phyloP scores from a whole-genome alignment of 1,140 invertebrate genomes.

The Conus ventricosus region DNA sequence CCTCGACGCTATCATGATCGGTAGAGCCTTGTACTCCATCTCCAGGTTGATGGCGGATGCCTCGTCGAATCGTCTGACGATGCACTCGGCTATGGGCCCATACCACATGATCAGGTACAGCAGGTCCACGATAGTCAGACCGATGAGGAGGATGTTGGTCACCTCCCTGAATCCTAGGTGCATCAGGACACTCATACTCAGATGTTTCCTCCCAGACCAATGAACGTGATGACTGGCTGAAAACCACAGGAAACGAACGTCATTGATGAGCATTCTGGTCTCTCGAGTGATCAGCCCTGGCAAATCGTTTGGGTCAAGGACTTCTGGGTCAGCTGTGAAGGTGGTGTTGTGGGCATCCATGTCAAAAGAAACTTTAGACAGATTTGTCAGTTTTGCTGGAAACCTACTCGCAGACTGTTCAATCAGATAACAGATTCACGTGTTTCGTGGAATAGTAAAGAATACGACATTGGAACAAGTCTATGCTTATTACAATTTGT shows the following conservation, averaged over 20 bases:
- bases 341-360: background rate
- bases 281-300: slow-evolving; percentile 5
- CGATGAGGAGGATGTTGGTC: slow-evolving; percentile 28
- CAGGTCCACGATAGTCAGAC: slow-evolving; percentile 4
- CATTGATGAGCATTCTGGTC: slow-evolving; percentile 7
- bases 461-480: too few relatives aligned
- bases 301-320: background rate
- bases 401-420: too few relatives aligned
- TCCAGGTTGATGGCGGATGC: background rate
- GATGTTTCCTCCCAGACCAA: slow-evolving; percentile 23
- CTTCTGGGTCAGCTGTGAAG: background rate
- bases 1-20: background rate
- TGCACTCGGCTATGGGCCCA: background rate
- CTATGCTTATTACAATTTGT: too few relatives aligned
- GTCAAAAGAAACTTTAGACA: too few relatives aligned
- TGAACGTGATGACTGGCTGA: background rate
- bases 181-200: slow-evolving; percentile 17
- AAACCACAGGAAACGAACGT: slow-evolving; percentile 33
- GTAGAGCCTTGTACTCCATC: background rate
- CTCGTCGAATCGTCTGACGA: background rate
- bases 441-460: too few relatives aligned
- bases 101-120: slow-evolving; percentile 9
- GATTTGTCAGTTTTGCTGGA: too few relatives aligned
- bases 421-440: too few relatives aligned
- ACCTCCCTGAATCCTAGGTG: background rate